phyloP scores from a whole-genome alignment of 2,888 invertebrate genomes.

The Nemurella pictetii region DNA sequence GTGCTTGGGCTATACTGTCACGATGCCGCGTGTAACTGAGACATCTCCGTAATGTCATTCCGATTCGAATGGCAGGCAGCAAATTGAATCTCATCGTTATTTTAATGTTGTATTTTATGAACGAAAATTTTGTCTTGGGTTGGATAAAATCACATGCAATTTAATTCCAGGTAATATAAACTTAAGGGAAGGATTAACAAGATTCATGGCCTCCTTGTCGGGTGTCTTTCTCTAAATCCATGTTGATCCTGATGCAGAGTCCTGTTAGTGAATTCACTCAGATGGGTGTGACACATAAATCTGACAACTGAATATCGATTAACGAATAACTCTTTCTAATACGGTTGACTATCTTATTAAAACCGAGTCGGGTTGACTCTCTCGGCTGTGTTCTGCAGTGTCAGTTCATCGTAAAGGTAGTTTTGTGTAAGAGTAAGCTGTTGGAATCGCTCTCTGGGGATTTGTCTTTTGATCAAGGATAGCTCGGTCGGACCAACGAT shows the following conservation, averaged over 20 bases:
- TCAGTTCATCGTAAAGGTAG: not conserved
- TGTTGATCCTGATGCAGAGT: slow-evolving; percentile 33
- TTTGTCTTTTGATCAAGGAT: slow-evolving; percentile 34
- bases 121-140: slow-evolving; percentile 3
- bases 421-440: not conserved
- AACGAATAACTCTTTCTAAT: slow-evolving; percentile 39
- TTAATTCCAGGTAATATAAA: slow-evolving; percentile 20
- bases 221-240: slow-evolving; percentile 29
- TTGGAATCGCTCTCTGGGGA: slow-evolving; percentile 33
- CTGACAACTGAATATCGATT: slow-evolving; percentile 40
- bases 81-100: not conserved
- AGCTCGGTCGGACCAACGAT: not conserved
- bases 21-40: not conserved
- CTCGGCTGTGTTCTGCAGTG: not conserved
- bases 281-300: slow-evolving; percentile 40
- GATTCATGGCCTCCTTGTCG: slow-evolving; percentile 7
- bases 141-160: slow-evolving; percentile 1
- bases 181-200: slow-evolving; percentile 3
- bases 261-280: slow-evolving; percentile 34
- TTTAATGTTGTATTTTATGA: not conserved
- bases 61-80: not conserved
- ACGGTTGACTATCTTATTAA: not conserved
- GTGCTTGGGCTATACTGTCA: not conserved
- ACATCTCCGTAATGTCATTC: not conserved
- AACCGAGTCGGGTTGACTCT: not conserved